Evolutionary conservation across 1,140 invertebrate species (phyloP).

Genomic region (Habropoda laboriosa): DNA sequence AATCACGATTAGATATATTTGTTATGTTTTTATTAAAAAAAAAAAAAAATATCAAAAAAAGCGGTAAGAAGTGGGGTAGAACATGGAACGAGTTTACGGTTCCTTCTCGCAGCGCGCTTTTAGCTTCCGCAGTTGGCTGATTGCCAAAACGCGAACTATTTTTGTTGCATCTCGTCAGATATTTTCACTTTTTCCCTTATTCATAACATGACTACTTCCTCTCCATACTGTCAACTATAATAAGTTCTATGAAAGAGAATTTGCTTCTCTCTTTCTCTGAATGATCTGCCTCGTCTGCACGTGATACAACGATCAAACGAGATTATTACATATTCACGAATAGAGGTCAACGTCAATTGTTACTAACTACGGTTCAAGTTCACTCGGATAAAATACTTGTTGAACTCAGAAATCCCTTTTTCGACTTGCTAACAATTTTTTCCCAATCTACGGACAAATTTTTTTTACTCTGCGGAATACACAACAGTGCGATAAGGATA

Average conservation of each 20-base stretch:
- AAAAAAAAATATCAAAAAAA: too few species aligned
- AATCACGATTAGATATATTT: too few species aligned
- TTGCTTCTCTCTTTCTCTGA: neutral
- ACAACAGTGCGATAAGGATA: too few species aligned
- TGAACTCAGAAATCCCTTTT: neutral
- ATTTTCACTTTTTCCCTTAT: slow-evolving; percentile 2
- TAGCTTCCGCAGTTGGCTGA: slow-evolving; percentile 14
- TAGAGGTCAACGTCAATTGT: slow-evolving; percentile 62
- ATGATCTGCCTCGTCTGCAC: neutral
- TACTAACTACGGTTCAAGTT: slow-evolving; percentile 67
- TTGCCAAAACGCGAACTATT: slow-evolving; percentile 55
- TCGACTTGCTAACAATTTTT: neutral
- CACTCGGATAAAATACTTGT: slow-evolving; percentile 21
- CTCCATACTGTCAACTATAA: neutral
- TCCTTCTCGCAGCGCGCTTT: neutral
- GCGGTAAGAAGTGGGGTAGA: neutral
- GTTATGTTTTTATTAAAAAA: neutral
- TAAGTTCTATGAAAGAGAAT: neutral
- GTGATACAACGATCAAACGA: neutral
- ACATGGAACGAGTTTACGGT: neutral
- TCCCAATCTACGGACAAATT: neutral
- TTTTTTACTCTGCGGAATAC: too few species aligned
- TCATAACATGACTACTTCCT: neutral
- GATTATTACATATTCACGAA: neutral
- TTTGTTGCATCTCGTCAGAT: slow-evolving; percentile 21